Conservation (phyloP, 2,113 vertebrate genomes). For the Silurus meridionalis region DNA sequence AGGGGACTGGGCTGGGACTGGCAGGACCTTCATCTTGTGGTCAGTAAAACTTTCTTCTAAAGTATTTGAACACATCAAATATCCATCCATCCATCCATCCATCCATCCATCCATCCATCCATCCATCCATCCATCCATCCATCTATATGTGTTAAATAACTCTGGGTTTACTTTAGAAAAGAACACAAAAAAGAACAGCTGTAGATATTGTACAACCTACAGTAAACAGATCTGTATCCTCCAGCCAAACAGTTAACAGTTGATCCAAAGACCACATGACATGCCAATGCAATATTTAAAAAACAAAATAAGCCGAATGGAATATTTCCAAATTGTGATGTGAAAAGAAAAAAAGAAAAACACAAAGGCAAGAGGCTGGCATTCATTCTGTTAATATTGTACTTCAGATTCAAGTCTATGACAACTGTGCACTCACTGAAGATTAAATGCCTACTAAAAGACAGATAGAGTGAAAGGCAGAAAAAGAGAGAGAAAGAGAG, state of each 20-base stretch:
- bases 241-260: not conserved
- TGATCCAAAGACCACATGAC: not conserved
- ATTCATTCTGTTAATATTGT: constrained; percentile 61
- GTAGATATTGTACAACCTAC: not conserved
- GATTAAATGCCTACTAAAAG: constrained; percentile 59
- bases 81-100: no score
- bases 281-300: not conserved
- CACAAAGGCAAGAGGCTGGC: constrained; percentile 2
- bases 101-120: no score
- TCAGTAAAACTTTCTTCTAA: no score
- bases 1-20: no score
- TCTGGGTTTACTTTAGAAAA: not conserved
- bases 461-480: constrained; percentile 37
- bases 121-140: no score
- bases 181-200: no score
- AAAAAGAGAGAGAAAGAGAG: constrained; percentile 38
- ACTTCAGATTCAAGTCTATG: constrained; percentile 55
- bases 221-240: not conserved
- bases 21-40: no score
- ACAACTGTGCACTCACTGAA: constrained; percentile 66
- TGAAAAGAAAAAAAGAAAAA: not conserved
- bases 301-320: not conserved
- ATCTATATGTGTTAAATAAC: no score
- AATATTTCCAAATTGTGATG: constrained; percentile 6
- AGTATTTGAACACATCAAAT: no score